Percentiles rank a stretch among this genome's conserved stretches.
These are phyloP conservation scores for Cairina moschata DNA, from an alignment of 2,113 vertebrate genomes.

Conservation along the genomic window DNA sequence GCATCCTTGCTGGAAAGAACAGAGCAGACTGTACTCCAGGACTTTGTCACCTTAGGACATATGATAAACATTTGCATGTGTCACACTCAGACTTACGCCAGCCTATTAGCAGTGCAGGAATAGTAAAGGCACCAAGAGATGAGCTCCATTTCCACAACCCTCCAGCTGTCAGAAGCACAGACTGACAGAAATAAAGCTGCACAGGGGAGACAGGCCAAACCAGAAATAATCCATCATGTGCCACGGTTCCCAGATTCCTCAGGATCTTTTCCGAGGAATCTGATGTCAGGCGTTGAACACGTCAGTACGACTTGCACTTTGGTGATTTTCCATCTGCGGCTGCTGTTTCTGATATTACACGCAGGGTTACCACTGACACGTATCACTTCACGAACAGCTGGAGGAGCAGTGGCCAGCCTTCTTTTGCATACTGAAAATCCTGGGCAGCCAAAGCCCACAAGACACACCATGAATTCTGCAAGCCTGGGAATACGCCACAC, in stretches of 20 bases:
- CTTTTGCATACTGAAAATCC: not conserved
- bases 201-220: conserved; percentile 35
- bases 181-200: conserved; percentile 43
- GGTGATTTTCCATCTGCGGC: conserved; percentile 53
- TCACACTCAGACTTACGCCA: not conserved
- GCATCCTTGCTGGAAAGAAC: conserved; percentile 42
- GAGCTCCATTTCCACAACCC: conserved; percentile 37
- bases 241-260: conserved; percentile 55
- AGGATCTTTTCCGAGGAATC: conserved; percentile 36
- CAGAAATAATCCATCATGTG: conserved; percentile 73
- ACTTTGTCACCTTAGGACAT: conserved; percentile 42
- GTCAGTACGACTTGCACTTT: conserved; percentile 35
- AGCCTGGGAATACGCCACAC: not conserved
- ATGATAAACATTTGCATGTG: not conserved
- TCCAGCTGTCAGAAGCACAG: conserved; percentile 48
- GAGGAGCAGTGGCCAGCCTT: conserved; percentile 11
- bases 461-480: not conserved
- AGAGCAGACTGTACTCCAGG: conserved; percentile 47
- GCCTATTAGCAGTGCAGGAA: conserved; percentile 32
- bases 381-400: conserved; percentile 24
- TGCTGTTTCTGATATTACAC: conserved; percentile 32
- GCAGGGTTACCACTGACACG: not conserved
- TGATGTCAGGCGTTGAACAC: conserved; percentile 18
- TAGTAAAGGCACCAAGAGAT: not conserved
- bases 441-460: not conserved